Evolutionary conservation across 2,888 invertebrate genomes (phyloP).

Genomic region (Xanthorhoe spadicearia): DNA sequence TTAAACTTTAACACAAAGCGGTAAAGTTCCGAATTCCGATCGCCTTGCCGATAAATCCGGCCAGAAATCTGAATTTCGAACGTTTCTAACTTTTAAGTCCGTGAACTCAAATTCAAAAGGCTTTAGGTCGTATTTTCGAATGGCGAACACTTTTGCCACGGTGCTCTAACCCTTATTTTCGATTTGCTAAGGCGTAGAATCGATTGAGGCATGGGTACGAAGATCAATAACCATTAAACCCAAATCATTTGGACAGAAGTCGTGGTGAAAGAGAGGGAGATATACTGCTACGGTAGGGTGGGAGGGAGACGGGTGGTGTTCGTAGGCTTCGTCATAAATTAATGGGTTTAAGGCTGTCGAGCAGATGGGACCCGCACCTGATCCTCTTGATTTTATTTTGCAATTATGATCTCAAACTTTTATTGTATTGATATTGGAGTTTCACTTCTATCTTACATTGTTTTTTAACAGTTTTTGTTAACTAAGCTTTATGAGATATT

Average conservation of each 20-base stretch:
- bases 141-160: constrained; percentile 44
- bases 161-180: constrained; percentile 42
- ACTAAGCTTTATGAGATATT: neutral
- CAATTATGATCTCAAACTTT: constrained; percentile 55
- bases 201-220: constrained; percentile 45
- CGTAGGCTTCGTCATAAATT: constrained; percentile 59
- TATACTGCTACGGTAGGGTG: constrained; percentile 50
- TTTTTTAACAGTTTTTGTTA: constrained; percentile 13
- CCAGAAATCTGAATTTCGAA: constrained; percentile 55
- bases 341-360: constrained; percentile 59
- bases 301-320: constrained; percentile 58
- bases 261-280: constrained; percentile 61
- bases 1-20: constrained; percentile 55
- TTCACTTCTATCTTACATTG: constrained; percentile 13
- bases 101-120: constrained; percentile 75
- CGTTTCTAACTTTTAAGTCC: constrained; percentile 74
- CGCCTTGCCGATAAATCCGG: constrained; percentile 45
- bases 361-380: constrained; percentile 76
- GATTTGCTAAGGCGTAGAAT: constrained; percentile 56
- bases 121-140: constrained; percentile 69
- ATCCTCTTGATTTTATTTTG: constrained; percentile 78
- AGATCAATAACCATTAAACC: constrained; percentile 81
- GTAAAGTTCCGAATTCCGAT: constrained; percentile 55
- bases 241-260: constrained; percentile 76
- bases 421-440: constrained; percentile 24